Percentiles rank a stretch among this genome's conserved stretches.
Conservation (phyloP, 2,797 vertebrate genomes). For the Poeciliopsis infans region DNA sequence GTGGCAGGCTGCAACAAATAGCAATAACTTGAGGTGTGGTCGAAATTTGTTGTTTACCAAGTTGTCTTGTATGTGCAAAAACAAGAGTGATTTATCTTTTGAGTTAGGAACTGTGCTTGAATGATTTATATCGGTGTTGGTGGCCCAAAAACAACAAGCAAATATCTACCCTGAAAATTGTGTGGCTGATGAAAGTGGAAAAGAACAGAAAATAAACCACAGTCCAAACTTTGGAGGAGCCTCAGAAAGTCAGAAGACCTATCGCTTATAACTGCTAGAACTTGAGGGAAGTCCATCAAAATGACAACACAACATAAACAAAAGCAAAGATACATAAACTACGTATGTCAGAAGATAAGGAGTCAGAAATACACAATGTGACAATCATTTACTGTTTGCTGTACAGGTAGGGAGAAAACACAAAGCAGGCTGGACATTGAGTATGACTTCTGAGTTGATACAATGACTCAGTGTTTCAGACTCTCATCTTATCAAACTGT, state of each 20-base stretch:
- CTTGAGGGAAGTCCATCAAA: neutral
- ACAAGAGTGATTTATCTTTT: conserved; percentile 1
- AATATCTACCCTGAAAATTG: neutral
- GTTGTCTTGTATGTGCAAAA: neutral
- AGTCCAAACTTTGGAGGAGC: neutral
- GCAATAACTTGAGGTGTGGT: neutral
- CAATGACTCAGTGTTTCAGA: neutral
- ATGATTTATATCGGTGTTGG: conserved; percentile 1
- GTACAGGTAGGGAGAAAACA: neutral
- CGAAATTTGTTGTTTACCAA: neutral
- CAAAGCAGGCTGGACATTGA: neutral
- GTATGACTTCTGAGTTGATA: neutral
- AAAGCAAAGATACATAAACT: neutral
- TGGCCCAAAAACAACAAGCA: neutral
- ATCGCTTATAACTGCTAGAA: neutral
- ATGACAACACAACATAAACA: neutral
- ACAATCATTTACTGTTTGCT: neutral
- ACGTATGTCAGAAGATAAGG: neutral
- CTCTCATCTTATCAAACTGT: neutral
- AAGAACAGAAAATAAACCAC: neutral
- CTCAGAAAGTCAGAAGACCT: neutral
- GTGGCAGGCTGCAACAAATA: neutral
- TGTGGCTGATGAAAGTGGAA: neutral
- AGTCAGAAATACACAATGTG: neutral
- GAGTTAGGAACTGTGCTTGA: neutral